Percentiles rank a stretch among this genome's conserved stretches.
These are phyloP conservation scores for Fabriciana adippe DNA, from an alignment of 2,888 invertebrate genomes.

Conservation along the genomic window DNA sequence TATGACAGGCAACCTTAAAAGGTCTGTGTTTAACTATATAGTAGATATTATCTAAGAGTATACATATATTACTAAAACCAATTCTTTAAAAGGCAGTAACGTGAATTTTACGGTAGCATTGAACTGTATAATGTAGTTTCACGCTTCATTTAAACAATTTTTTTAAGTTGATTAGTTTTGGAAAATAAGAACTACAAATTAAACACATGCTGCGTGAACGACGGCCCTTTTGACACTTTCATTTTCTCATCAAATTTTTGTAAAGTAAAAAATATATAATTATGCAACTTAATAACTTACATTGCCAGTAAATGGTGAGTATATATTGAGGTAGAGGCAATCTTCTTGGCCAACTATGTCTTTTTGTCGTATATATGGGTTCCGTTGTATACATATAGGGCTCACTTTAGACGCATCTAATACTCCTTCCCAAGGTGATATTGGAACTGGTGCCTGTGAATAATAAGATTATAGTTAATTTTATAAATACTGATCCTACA, in stretches of 20 bases:
- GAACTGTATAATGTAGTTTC: background rate
- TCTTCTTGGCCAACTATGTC: conserved; percentile 89
- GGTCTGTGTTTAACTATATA: too few relatives aligned
- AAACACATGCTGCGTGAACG: background rate
- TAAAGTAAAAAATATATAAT: background rate
- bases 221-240: background rate
- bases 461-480: background rate
- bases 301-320: conserved; percentile 69
- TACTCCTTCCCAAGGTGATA: conserved; percentile 83
- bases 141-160: background rate
- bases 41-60: too few relatives aligned
- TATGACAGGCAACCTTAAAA: background rate
- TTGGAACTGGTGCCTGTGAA: conserved; percentile 84
- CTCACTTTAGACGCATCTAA: conserved; percentile 85
- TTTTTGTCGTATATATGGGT: conserved; percentile 85
- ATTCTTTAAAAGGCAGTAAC: background rate
- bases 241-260: background rate
- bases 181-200: background rate
- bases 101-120: background rate
- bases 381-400: conserved; percentile 89
- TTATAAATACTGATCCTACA: too few relatives aligned
- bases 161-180: background rate
- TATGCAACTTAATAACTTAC: conserved; percentile 49
- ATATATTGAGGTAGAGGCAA: conserved; percentile 90
- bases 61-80: too few relatives aligned